A percentile compares a stretch with the other conserved stretches of the same genome.
phyloP scores from a whole-genome alignment of 2,113 vertebrate genomes.

The Tragelaphus buxtoni region DNA sequence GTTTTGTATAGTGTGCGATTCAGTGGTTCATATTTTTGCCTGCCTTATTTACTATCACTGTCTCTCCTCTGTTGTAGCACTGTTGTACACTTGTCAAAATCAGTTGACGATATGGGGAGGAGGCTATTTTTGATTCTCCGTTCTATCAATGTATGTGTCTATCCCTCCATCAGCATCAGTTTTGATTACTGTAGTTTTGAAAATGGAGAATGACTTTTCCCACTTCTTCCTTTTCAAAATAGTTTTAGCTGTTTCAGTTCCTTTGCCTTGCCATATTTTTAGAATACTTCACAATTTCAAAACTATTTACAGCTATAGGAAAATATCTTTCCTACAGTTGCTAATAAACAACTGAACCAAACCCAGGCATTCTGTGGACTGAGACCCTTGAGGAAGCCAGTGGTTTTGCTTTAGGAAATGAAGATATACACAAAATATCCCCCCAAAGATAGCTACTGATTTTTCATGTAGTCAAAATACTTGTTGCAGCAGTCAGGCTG shows the following conservation, averaged over 20 bases:
- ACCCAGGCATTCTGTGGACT: neutral
- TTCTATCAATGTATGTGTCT: neutral
- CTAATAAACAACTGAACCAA: neutral
- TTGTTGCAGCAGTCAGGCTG: neutral
- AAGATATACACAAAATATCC: neutral
- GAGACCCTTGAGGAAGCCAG: neutral
- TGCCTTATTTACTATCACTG: neutral
- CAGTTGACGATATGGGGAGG: neutral
- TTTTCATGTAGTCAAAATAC: neutral
- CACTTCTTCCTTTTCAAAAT: neutral
- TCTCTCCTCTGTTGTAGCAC: neutral
- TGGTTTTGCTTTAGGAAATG: neutral
- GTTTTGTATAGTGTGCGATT: neutral
- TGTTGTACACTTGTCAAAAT: neutral
- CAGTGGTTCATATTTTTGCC: neutral
- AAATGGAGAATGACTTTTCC: neutral
- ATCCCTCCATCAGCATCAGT: neutral
- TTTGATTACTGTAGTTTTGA: neutral
- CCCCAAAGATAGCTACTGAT: neutral
- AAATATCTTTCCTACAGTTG: neutral
- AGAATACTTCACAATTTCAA: neutral
- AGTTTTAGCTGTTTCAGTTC: constrained; percentile 3
- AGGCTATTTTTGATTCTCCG: neutral
- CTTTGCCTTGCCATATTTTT: neutral
- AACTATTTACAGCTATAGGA: neutral